Evolutionary conservation across 2,113 vertebrate genomes (phyloP).

Genomic region (Clarias macrocephalus): DNA sequence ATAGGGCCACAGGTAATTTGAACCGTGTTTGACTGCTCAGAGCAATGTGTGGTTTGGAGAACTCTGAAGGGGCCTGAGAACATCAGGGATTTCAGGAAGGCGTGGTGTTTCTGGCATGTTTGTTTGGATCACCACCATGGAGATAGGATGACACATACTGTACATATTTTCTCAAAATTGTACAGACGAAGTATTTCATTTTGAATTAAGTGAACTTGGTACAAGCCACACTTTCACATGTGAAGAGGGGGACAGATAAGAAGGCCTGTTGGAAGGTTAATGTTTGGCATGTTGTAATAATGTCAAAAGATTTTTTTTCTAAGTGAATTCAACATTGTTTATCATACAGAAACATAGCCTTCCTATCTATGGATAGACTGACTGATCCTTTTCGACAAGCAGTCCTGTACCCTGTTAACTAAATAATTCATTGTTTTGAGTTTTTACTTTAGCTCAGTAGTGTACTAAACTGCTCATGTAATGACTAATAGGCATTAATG

Average conservation of each 20-base stretch:
- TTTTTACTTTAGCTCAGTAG: background rate
- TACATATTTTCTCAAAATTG: background rate
- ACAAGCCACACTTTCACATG: background rate
- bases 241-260: background rate
- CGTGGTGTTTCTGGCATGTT: conserved; percentile 22
- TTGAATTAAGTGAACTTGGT: background rate
- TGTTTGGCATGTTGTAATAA: too few relatives aligned
- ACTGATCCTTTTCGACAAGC: background rate
- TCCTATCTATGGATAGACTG: background rate
- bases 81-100: conserved; percentile 33
- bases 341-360: background rate
- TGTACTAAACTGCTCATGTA: background rate
- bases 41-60: conserved; percentile 16
- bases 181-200: background rate
- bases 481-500: background rate
- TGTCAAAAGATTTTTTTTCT: background rate
- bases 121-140: conserved; percentile 42
- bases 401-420: background rate
- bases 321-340: background rate
- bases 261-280: background rate
- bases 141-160: conserved; percentile 24
- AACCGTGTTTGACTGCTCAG: conserved; percentile 38
- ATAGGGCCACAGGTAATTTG: conserved; percentile 41
- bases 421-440: background rate
- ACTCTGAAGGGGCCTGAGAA: conserved; percentile 16